phyloP scores from a whole-genome alignment of 2,113 vertebrate genomes.

The Nestor notabilis region DNA sequence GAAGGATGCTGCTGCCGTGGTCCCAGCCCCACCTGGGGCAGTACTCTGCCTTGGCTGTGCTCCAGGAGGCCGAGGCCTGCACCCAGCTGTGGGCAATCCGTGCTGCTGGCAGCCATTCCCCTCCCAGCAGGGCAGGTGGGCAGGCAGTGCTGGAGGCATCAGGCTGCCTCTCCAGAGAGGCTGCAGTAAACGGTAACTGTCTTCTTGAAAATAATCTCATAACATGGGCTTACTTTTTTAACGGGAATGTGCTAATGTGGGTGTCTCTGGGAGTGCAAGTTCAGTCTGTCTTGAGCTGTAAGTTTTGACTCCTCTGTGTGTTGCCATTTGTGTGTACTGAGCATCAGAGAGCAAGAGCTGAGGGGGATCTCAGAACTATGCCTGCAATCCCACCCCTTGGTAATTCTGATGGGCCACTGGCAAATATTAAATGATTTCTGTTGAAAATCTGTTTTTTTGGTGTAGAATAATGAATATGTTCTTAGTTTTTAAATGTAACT shows the following conservation, averaged over 20 bases:
- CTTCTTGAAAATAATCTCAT: neutral
- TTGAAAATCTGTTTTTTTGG: neutral
- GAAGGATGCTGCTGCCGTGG: fast-evolving
- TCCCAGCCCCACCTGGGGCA: fast-evolving
- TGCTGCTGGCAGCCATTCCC: neutral
- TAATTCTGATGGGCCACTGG: neutral
- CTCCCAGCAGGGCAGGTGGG: neutral
- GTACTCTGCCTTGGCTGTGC: neutral
- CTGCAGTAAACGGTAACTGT: neutral
- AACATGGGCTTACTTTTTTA: neutral
- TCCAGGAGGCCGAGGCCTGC: neutral
- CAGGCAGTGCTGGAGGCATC: fast-evolving
- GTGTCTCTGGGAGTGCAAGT: neutral
- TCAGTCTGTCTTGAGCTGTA: neutral
- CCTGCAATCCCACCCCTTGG: fast-evolving
- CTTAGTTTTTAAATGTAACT: neutral
- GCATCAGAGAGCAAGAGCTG: neutral
- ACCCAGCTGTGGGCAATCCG: neutral
- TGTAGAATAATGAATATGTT: neutral
- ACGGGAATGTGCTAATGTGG: fast-evolving
- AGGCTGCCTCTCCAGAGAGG: neutral
- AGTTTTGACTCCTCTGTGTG: neutral
- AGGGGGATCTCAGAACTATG: neutral
- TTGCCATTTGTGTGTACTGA: neutral
- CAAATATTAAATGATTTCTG: neutral